A percentile compares a stretch with the other conserved stretches of the same genome.
These are phyloP conservation scores for Phylloscopus collybita DNA, from an alignment of 2,797 vertebrate genomes.

Conservation along the genomic window DNA sequence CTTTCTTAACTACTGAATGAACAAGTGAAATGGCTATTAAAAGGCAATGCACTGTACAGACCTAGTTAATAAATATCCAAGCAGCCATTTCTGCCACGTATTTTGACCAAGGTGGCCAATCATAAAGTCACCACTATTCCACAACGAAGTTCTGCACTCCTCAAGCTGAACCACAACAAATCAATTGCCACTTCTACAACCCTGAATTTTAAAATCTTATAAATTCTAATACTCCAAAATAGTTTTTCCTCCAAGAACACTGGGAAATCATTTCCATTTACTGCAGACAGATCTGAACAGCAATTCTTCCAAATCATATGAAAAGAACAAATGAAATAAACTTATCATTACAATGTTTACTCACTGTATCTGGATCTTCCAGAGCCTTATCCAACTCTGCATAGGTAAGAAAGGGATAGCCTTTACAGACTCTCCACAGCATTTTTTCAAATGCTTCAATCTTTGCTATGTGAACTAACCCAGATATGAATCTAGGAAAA, in stretches of 20 bases:
- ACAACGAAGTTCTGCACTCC: neutral
- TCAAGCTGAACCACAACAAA: neutral
- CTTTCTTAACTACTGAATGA: neutral
- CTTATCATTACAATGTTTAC: slow-evolving; percentile 18
- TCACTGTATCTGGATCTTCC: slow-evolving; percentile 90
- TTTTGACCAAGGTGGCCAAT: neutral
- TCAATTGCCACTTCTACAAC: neutral
- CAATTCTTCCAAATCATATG: neutral
- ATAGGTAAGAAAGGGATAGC: slow-evolving; percentile 94
- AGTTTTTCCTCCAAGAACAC: neutral
- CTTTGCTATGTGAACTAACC: slow-evolving; percentile 91
- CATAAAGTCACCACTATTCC: neutral
- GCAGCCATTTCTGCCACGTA: neutral
- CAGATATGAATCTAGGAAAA: slow-evolving; percentile 88
- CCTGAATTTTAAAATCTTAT: neutral
- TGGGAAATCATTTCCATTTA: neutral
- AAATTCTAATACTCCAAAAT: neutral
- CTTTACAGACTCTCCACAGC: slow-evolving; percentile 95
- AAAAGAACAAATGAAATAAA: neutral
- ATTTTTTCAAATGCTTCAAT: slow-evolving; percentile 95
- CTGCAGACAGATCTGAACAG: neutral
- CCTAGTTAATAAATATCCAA: slow-evolving; percentile 48
- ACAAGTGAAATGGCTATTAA: neutral
- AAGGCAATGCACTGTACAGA: neutral
- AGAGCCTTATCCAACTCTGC: slow-evolving; percentile 88